Base-by-base conservation (phyloP, 2,888 invertebrate genomes). In the Drosophila subsilvestris region DNA sequence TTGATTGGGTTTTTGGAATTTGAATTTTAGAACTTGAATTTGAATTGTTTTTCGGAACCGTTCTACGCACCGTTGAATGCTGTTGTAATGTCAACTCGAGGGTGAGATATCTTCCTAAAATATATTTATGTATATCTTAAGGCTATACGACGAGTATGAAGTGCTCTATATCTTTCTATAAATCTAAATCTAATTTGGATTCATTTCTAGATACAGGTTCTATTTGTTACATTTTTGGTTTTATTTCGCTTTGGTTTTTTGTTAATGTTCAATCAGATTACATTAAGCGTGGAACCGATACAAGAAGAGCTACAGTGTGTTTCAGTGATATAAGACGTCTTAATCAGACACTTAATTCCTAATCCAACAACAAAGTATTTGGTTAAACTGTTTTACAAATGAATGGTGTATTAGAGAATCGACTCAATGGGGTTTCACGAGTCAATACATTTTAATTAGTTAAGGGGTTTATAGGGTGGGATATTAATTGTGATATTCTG, bases 71-170 rank as follows among this genome's bases (percentile, higher is more conserved):
- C 62, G 49, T 42, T 51, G 20, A 63, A 77, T 80, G 85, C 79
- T 32, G 44, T 86, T 76, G 69, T 78, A 79, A 88, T 88, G 88
- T 56, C 78, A 54, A 70, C 74, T 78, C 82, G 89, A 87, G 89
- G 80, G 59, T 86, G 86, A 87, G 60, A 61, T 50, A 62, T 70
- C 59, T 57, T 66, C 62, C 74, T 75, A 66, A 22, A 61, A 54
- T 22, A 60, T 22, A 58, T 63, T 67, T 29, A 54, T 22, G 51
- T 12, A 58, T 63, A 71, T 43, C 75, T 82, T 85, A 85, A 18
- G 10, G 45, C 63, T 87, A 87, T 25, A 57, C 61, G 67, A 77
- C 61, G 68, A 71, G 50, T 71, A 69, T 78, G 76, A 74, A 44
- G 51, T 80, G 81, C 71, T 57, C 51, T 51, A 67, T 50, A 63